These are phyloP conservation scores for Leguminivora glycinivorella DNA, from an alignment of 1,140 invertebrate species.

Conservation along the genomic window DNA sequence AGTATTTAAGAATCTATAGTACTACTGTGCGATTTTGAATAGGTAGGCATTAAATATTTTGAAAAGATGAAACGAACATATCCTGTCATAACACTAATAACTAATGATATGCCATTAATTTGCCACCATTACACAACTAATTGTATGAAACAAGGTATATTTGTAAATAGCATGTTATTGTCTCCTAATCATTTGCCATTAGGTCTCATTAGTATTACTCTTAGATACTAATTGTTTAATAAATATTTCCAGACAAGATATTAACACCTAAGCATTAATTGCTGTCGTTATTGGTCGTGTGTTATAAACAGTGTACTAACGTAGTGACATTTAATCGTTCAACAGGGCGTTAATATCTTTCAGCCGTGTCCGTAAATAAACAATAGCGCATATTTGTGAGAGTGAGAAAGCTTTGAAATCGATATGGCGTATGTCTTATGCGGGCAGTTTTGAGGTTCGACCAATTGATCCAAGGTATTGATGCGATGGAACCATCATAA, in stretches of 20 bases:
- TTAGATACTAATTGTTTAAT: constrained; percentile 14
- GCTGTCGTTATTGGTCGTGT: not conserved
- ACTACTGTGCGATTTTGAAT: too few species aligned
- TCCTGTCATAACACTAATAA: too few species aligned
- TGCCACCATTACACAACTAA: not conserved
- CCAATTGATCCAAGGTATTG: not conserved
- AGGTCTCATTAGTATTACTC: not conserved
- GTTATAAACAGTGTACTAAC: constrained; percentile 15
- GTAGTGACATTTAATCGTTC: constrained; percentile 12
- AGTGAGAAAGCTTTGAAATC: not conserved
- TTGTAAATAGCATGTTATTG: not conserved
- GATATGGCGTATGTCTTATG: not conserved
- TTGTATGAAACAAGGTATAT: not conserved
- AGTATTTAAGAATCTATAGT: too few species aligned
- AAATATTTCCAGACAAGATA: not conserved
- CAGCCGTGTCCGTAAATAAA: constrained; percentile 11
- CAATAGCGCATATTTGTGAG: constrained; percentile 18
- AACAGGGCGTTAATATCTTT: constrained; percentile 8
- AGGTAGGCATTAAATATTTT: too few species aligned
- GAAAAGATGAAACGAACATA: too few species aligned
- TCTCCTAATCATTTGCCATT: not conserved
- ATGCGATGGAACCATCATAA: not conserved
- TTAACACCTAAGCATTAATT: constrained; percentile 19
- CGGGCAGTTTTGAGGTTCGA: not conserved
- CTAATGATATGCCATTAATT: too few species aligned